Evolutionary conservation across 2,113 vertebrate species (phyloP), one percentile per base, ranked within the genome.

Genomic region (Seriola dumerili): DNA sequence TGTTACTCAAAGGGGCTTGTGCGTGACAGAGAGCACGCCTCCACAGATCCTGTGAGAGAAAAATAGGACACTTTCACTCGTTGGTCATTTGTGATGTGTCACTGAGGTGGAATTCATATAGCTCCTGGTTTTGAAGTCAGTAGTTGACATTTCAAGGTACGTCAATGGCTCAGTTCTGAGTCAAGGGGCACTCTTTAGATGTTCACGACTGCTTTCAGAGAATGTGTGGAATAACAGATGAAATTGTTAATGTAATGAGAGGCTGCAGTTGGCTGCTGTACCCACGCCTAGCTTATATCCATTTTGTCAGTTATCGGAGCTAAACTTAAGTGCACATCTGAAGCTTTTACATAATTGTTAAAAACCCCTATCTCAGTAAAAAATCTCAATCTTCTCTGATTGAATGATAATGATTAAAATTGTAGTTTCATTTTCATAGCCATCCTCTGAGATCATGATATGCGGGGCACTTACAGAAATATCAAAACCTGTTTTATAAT

Each of bases 1-100:
- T 85, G 77, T 76, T 90, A 88, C 89, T 93, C 83, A 91, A 88
- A 92, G 77, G 84, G 64, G 64, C 86, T 76, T 68, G 66, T 79
- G 84, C 72, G n/a, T 87, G 89, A 84, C 81, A 84, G 75, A 79
- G 78, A 80, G 72, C 62, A 90, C 88, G 88, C 91, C 89, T 88
- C 88, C 89, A 69, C 72, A 76, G 77, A 75, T 80, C 84, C 83
- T 74, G 80, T 19, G 62, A 63, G 88, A 67, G 88, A 55, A 87
- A 91, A 90, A 92, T 69, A 74, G 83, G 87, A 83, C 81, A 75
- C 76, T 90, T 86, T 88, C 62, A 70, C 77, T 81, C 64, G n/a
- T 23, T 70, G 72, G 62, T 64, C 72, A 73, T 83, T 83, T 81
- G 63, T 75, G 80, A 88, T 72, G 62, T 88, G 76, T 71, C 76